phyloP scores from a whole-genome alignment of 2,113 vertebrate species.

The Ciconia boyciana region DNA sequence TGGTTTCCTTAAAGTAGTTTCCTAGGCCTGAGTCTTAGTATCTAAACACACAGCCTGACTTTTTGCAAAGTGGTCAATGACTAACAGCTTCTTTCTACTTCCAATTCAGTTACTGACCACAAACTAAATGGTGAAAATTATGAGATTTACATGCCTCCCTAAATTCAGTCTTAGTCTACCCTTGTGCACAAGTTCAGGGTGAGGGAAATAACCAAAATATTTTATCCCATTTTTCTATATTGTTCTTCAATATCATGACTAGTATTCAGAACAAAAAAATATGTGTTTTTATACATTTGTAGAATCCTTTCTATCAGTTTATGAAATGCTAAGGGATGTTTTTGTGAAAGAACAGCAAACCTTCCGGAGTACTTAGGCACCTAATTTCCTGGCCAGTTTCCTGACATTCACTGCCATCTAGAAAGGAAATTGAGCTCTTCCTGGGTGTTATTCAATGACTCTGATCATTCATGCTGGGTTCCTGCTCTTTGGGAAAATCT shows the following conservation, averaged over 20 bases:
- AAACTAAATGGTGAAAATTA: background rate
- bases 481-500: background rate
- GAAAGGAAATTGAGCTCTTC: background rate
- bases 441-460: background rate
- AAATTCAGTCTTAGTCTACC: background rate
- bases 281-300: background rate
- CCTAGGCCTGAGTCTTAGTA: background rate
- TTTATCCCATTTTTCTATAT: background rate
- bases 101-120: background rate
- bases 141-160: background rate
- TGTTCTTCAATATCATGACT: background rate
- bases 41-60: background rate
- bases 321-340: background rate
- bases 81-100: background rate
- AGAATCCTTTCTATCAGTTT: background rate
- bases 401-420: background rate
- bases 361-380: background rate
- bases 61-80: background rate
- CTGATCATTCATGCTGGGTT: background rate
- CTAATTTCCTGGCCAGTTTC: background rate
- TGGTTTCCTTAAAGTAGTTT: background rate
- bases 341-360: background rate
- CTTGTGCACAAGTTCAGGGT: background rate
- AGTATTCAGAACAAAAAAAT: background rate
- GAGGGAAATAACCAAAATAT: background rate